Base-by-base conservation (phyloP, 2,797 vertebrate genomes). In the Decapterus maruadsi region DNA sequence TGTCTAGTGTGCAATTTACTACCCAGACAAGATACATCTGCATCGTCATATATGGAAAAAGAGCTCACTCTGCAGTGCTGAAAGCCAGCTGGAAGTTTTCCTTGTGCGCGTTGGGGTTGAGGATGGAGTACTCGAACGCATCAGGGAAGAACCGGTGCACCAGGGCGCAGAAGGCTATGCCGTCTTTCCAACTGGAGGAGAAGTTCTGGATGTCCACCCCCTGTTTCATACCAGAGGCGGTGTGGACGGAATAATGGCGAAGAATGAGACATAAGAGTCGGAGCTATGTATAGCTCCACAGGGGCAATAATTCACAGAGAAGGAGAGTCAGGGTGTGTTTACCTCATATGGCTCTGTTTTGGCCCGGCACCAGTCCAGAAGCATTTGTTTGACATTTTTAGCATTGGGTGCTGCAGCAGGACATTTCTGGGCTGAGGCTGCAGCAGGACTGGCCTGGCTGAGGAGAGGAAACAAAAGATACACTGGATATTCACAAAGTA, bases 341-440 rank as follows among this genome's bases (percentile, higher is more conserved):
- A 98, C 98, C 96, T 99, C 97, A 4, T 99, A 99, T 82, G 97
- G 97, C 14, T 97, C 95, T 4, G 98, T 99, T 94, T 99, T 99
- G 84, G 97, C 98, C 80, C 96, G 93, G 90, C 98, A 99, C 98
- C 98, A 99, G 76, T 99, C 98, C 87, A 99, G 93, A 89, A 99
- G 96, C 98, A 99, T 99, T 91, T 99, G 98, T 92, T 99, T 99
- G 92, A 99, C 97, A 90, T 97, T 97, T 94, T 95, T 99, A 81
- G 95, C 96, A 0, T 98, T 99, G 81, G 97, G 96, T 53, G 94
- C 96, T 0, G 95, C 95, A 0, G 95, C 94, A 70, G 96, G 94
- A 68, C 96, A 93, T 31, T 94, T 95, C 75, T 95, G 94, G 69
- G 93, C 90, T 72, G 86, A 90, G 22, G 93, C 85, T 1, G 72